phyloP scores from a whole-genome alignment of 2,113 vertebrate species.

The Entomyzon cyanotis region DNA sequence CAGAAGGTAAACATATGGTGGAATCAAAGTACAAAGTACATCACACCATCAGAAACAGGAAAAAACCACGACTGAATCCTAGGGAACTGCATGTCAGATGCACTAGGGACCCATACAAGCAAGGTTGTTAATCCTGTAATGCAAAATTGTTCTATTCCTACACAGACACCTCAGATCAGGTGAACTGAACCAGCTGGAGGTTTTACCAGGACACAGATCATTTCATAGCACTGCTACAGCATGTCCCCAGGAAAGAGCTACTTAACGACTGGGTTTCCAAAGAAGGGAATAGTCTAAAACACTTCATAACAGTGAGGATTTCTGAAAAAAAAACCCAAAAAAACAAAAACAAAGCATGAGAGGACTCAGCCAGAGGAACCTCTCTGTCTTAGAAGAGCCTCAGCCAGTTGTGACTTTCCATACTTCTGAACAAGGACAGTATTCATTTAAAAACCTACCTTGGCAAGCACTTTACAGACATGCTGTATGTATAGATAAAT shows the following conservation, averaged over 20 bases:
- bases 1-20: background rate
- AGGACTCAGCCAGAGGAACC: background rate
- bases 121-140: background rate
- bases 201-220: background rate
- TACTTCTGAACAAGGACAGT: background rate
- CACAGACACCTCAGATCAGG: background rate
- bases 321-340: background rate
- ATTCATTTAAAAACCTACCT: background rate
- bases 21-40: background rate
- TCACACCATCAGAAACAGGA: background rate
- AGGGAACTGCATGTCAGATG: background rate
- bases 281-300: background rate
- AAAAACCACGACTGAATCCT: background rate
- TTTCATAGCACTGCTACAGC: background rate
- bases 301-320: background rate
- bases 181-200: background rate
- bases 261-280: background rate
- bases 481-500: slow-evolving; percentile 51
- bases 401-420: background rate
- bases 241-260: background rate
- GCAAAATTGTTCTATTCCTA: rapidly evolving
- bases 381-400: background rate
- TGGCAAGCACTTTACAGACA: slow-evolving; percentile 29
- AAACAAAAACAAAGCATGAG: background rate
- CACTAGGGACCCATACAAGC: background rate